Percentiles rank a stretch among this genome's conserved stretches.
Conservation (phyloP, 2,888 invertebrate genomes). For the Gibbula magus region DNA sequence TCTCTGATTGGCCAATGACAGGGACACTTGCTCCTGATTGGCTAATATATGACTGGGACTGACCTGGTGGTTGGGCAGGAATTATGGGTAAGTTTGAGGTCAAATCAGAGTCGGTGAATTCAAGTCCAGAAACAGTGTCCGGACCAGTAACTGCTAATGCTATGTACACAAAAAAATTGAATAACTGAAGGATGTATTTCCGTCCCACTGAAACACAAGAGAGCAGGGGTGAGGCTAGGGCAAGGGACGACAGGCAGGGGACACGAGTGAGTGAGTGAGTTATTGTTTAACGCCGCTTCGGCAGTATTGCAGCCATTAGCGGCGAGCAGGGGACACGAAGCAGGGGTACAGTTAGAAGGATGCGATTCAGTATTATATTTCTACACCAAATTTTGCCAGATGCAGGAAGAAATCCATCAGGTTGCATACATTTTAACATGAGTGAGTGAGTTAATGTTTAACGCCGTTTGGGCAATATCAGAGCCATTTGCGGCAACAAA, state of each 20-base stretch:
- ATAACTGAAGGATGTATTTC: background rate
- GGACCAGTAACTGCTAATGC: constrained; percentile 1
- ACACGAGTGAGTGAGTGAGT: too few relatives aligned
- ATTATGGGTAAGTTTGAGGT: background rate
- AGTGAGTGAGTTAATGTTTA: too few relatives aligned
- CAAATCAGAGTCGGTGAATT: background rate
- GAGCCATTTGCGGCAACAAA: too few relatives aligned
- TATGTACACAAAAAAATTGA: constrained; percentile 14
- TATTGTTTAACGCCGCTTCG: too few relatives aligned
- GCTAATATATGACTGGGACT: background rate
- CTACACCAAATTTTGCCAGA: too few relatives aligned
- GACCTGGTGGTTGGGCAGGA: constrained; percentile 10
- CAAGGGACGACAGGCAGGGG: too few relatives aligned
- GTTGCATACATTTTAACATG: too few relatives aligned
- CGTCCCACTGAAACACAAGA: constrained; percentile 15
- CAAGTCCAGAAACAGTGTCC: background rate
- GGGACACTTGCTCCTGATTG: background rate
- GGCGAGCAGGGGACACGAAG: background rate
- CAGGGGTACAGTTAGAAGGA: background rate
- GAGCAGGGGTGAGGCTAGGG: background rate
- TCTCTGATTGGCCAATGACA: background rate
- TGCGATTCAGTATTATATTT: too few relatives aligned
- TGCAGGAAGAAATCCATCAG: too few relatives aligned
- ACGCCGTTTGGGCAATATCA: too few relatives aligned
- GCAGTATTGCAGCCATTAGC: too few relatives aligned